Evolutionary conservation across 2,888 invertebrate species (phyloP), one percentile per base, ranked within the genome.

Genomic region (Chrysina gloriosa): DNA sequence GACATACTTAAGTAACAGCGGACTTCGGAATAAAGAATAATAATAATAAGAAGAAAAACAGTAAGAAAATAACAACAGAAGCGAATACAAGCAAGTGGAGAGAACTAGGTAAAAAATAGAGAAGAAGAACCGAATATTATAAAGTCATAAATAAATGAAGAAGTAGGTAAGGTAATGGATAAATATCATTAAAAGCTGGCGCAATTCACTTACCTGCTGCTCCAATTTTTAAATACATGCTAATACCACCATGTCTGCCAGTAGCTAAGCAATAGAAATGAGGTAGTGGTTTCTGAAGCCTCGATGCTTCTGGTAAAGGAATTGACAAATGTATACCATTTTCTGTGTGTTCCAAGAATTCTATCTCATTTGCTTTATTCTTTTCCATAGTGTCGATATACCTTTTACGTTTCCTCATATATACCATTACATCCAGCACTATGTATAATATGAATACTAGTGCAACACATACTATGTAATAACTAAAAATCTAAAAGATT

Each of bases 191-290:
- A n/a, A n/a, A n/a, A n/a, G n/a, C n/a, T n/a, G n/a, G n/a, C n/a
- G 11, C 5, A 25, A 42, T 14, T 58, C 29, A 71, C 78, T 81
- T 83, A 90, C 91, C 90, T 75, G 90, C 89, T 65, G 92, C 91
- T 58, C 92, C 92, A 74, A 90, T 81, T 84, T 92, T 92, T 16
- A 92, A 84, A 79, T 90, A 92, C 79, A 92, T 89, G 75, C 90
- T 91, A 14, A 52, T 52, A 27, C 90, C 90, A 14, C 90, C 89
- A 81, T 92, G 91, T 71, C 90, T 82, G 63, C 91, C 91, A 45
- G 86, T 86, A 74, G 86, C 88, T 79, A 91, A 90, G 78, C 89
- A 89, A 77, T 89, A 90, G 75, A 85, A 81, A 75, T 89, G 89
- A 29, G 82, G 84, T 47, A 86, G 73, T 6, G 85, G 83, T 47